Evolutionary conservation across 2,113 vertebrate genomes (phyloP).

Genomic region (Oncorhynchus masou): DNA sequence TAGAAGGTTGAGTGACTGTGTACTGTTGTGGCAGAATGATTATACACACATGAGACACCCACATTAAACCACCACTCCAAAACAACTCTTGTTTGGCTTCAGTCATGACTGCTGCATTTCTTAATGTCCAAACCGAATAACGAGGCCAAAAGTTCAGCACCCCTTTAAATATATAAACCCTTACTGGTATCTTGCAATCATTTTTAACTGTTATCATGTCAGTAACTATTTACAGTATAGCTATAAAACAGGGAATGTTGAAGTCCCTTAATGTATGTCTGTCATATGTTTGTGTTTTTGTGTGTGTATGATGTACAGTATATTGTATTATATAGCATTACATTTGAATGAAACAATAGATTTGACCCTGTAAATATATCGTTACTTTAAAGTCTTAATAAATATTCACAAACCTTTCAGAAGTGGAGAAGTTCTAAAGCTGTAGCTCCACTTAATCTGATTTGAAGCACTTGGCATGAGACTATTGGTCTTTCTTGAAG

Average conservation of each 20-base stretch:
- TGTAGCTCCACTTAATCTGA: neutral
- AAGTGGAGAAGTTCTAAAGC: neutral
- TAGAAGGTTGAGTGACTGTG: no score
- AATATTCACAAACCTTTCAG: neutral
- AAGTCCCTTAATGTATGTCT: neutral
- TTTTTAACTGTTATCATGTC: neutral
- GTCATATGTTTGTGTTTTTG: neutral
- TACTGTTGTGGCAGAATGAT: no score
- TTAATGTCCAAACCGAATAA: no score
- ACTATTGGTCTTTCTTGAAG: no score
- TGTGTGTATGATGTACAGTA: neutral
- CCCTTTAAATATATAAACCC: neutral
- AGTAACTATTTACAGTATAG: neutral
- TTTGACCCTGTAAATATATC: neutral
- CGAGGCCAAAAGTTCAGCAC: no score
- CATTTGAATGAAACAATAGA: neutral
- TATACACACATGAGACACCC: no score
- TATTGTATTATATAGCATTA: neutral
- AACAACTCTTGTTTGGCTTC: no score
- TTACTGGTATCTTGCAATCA: neutral
- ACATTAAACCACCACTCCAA: no score
- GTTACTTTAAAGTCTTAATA: conserved; percentile 1
- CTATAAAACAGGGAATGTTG: neutral
- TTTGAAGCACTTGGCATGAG: neutral
- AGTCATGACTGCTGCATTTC: no score